Conservation (phyloP, 2,113 vertebrate species). For the Siniperca knerii region DNA sequence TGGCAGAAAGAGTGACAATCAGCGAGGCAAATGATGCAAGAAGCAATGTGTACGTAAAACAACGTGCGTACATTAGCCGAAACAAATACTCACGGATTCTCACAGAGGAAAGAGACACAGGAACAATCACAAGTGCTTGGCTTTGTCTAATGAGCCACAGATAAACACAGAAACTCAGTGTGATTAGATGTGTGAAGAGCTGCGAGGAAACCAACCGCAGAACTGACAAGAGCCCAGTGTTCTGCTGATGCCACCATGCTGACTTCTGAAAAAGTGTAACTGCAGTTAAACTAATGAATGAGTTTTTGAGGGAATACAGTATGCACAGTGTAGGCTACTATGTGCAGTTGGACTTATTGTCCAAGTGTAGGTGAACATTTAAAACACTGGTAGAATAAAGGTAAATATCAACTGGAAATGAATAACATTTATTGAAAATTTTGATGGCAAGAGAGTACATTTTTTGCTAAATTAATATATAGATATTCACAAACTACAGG, state of each 20-base stretch:
- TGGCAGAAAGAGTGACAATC: not conserved
- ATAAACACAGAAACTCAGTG: not conserved
- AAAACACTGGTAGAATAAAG: too few relatives aligned
- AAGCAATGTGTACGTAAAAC: not conserved
- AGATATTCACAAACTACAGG: too few relatives aligned
- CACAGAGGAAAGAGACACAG: not conserved
- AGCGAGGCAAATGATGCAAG: constrained; percentile 13
- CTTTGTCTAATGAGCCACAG: constrained; percentile 35
- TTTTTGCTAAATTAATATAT: too few relatives aligned
- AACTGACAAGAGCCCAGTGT: not conserved
- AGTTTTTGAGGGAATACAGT: too few relatives aligned
- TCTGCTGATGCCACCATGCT: not conserved
- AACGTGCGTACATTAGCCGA: not conserved
- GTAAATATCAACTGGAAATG: too few relatives aligned
- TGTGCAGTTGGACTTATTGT: too few relatives aligned
- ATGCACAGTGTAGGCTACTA: not conserved
- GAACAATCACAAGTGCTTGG: not conserved
- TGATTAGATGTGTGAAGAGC: constrained; percentile 18
- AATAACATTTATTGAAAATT: too few relatives aligned
- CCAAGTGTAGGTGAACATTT: too few relatives aligned
- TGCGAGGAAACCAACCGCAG: not conserved
- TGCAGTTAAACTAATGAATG: not conserved
- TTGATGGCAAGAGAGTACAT: too few relatives aligned
- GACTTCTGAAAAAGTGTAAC: not conserved
- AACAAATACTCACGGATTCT: not conserved